A percentile compares a stretch with the other conserved stretches of the same genome.
Evolutionary conservation across 2,113 vertebrate species (phyloP).

Genomic region (Piaya cayana): DNA sequence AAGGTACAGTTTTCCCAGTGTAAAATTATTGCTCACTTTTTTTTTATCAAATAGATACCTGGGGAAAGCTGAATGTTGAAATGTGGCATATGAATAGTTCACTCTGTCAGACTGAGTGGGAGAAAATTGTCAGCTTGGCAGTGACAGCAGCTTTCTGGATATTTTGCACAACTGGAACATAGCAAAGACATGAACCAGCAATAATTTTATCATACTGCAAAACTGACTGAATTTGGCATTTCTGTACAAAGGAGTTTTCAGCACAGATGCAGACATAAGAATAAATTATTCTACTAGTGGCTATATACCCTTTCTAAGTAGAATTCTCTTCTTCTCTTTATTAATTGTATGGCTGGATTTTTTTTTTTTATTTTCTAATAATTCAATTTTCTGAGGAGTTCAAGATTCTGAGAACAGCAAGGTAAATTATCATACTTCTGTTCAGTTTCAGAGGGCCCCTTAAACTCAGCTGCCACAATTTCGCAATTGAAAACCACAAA

Average conservation of each 20-base stretch:
- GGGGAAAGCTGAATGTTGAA: not conserved
- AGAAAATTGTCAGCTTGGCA: not conserved
- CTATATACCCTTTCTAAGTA: not conserved
- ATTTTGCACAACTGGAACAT: not conserved
- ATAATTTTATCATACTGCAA: slow-evolving; percentile 4
- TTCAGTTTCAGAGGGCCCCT: not conserved
- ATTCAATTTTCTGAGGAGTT: not conserved
- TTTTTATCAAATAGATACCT: not conserved
- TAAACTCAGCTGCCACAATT: not conserved
- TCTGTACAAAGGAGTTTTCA: not conserved
- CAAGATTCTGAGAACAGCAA: not conserved
- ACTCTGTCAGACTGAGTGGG: not conserved
- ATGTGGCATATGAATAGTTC: not conserved
- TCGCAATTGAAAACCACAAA: not conserved
- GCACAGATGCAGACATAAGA: not conserved
- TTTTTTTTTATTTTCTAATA: not conserved
- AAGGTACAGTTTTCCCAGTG: not conserved
- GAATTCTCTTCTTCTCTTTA: not conserved
- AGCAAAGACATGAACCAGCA: not conserved
- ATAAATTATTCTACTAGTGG: not conserved
- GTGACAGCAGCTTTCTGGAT: not conserved
- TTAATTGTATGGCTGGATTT: not conserved
- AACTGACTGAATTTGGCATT: not conserved
- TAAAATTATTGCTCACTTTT: not conserved
- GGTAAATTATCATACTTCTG: not conserved